phyloP scores from a whole-genome alignment of 2,797 vertebrate genomes.

The Notolabrus celidotus region DNA sequence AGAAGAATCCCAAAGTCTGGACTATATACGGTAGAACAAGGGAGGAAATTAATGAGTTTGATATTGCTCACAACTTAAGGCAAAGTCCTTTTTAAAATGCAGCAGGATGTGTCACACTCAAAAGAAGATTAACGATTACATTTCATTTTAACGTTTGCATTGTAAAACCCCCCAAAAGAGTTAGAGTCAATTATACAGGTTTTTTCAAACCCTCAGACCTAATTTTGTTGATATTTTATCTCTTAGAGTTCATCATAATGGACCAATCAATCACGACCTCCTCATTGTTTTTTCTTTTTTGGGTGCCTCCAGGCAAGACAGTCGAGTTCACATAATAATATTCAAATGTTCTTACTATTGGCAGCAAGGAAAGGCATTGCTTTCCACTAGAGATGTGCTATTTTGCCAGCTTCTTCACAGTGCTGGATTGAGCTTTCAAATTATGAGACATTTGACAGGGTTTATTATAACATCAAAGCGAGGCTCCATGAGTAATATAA shows the following conservation, averaged over 20 bases:
- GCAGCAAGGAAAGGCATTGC: conserved; percentile 13
- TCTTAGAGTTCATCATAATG: not conserved
- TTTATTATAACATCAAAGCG: conserved; percentile 16
- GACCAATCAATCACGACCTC: conserved; percentile 8
- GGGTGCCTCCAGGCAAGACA: not conserved
- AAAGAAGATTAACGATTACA: not conserved
- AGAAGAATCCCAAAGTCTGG: not conserved
- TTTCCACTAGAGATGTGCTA: conserved; percentile 20
- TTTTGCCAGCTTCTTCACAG: conserved; percentile 27
- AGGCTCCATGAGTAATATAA: conserved; percentile 19
- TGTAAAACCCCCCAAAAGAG: no score
- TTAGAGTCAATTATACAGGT: conserved; percentile 1
- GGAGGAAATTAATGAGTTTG: not conserved
- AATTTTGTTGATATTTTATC: conserved; percentile 12
- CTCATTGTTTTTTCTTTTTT: conserved; percentile 20
- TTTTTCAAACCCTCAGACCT: not conserved
- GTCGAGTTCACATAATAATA: not conserved
- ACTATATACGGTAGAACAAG: not conserved
- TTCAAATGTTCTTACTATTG: conserved; percentile 31
- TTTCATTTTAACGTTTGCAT: not conserved
- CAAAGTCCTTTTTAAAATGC: not conserved
- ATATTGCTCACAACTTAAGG: not conserved
- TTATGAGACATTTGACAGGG: conserved; percentile 34
- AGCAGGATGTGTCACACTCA: not conserved
- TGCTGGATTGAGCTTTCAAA: conserved; percentile 26